Evolutionary conservation across 2,113 vertebrate genomes (phyloP).

Genomic region (Tyrannus savana): DNA sequence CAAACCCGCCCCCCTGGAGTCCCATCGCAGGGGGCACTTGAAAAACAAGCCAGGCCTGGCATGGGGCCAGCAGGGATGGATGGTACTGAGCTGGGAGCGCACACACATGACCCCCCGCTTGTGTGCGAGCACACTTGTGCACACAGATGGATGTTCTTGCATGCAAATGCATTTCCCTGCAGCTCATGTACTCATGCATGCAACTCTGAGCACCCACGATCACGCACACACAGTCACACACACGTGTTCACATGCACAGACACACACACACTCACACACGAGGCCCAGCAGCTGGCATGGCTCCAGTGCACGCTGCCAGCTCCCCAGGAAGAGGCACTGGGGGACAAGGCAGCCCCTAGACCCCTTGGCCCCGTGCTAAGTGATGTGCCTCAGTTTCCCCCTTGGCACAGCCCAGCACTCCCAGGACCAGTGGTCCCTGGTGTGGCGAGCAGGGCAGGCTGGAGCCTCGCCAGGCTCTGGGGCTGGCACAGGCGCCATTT

Average conservation of each 20-base stretch:
- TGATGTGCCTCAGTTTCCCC: not conserved
- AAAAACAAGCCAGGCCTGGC: slow-evolving; percentile 66
- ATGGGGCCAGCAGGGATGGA: not conserved
- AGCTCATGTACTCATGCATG: rapidly evolving
- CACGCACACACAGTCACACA: not conserved
- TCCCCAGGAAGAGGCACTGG: rapidly evolving
- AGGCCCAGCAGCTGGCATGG: not conserved
- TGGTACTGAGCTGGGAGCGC: not conserved
- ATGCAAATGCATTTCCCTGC: rapidly evolving
- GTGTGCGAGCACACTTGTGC: rapidly evolving
- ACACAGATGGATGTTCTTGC: not conserved
- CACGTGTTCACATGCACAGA: not conserved
- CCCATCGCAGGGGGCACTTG: slow-evolving; percentile 54
- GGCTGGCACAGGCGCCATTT: not conserved
- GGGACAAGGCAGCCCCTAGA: not conserved
- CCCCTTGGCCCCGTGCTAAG: rapidly evolving
- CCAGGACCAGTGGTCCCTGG: not conserved
- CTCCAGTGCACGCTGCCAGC: not conserved
- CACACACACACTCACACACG: not conserved
- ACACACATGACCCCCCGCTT: rapidly evolving
- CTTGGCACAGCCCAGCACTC: not conserved
- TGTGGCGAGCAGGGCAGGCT: not conserved
- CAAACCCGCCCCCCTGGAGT: slow-evolving; percentile 37
- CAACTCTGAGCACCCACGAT: not conserved
- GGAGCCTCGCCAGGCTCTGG: not conserved